Evolutionary conservation across 2,113 vertebrate species (phyloP).

Genomic region (Hyla sarda): DNA sequence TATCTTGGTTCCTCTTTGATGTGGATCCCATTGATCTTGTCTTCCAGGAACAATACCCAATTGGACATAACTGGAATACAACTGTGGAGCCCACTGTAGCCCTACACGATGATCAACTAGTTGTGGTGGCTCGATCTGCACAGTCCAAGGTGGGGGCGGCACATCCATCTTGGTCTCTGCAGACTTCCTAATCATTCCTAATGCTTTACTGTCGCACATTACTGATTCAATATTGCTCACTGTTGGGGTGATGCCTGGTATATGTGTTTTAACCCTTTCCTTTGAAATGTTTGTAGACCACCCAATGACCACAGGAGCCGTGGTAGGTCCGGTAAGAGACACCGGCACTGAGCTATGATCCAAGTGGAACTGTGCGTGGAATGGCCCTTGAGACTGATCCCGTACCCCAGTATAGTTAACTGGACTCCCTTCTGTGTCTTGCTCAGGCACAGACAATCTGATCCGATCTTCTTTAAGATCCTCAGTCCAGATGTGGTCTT

Average conservation of each 20-base stretch:
- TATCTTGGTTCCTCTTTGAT: background rate
- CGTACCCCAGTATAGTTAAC: background rate
- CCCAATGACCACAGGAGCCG: background rate
- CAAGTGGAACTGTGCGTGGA: background rate
- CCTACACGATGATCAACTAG: background rate
- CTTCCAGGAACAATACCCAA: constrained; percentile 65
- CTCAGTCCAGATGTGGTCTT: background rate
- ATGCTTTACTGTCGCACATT: background rate
- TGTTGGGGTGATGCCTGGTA: background rate
- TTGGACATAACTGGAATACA: constrained; percentile 65
- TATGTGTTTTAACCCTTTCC: background rate
- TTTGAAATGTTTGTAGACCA: background rate
- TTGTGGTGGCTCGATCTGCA: background rate
- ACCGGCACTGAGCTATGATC: background rate
- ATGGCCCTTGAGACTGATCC: background rate
- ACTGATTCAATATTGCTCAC: background rate
- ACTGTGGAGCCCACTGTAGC: constrained; percentile 77
- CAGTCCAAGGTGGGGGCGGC: background rate
- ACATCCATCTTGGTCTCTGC: background rate
- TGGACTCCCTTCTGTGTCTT: background rate
- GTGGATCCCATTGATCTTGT: background rate
- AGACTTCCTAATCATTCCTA: background rate
- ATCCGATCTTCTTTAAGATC: background rate
- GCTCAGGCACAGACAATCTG: too few relatives aligned
- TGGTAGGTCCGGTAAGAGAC: background rate